Conservation (phyloP, 23 tunicate species). For the Phallusia fumigata region DNA sequence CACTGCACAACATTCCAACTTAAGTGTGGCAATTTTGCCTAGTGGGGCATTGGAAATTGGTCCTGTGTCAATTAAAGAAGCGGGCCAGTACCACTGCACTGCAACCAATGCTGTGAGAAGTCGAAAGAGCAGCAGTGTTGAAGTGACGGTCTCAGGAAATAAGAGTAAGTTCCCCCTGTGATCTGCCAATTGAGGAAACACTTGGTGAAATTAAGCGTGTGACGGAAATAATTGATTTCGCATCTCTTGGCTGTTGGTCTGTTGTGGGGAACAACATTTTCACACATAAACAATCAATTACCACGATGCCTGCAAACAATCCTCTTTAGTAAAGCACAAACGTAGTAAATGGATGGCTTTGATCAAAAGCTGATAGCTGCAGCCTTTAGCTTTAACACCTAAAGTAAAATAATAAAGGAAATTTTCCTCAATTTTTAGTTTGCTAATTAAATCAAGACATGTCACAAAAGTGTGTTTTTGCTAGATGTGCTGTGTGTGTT, state of each 20-base stretch:
- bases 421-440: too few species aligned
- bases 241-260: neutral
- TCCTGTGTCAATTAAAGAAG: neutral
- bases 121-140: neutral
- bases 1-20: conserved; percentile 8
- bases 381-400: too few species aligned
- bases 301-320: neutral
- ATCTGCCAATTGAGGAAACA: neutral
- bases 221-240: conserved; percentile 7
- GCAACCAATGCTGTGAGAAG: neutral
- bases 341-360: neutral
- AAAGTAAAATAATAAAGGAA: too few species aligned
- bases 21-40: conserved; percentile 15
- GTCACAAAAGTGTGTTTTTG: too few species aligned
- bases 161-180: neutral
- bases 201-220: conserved; percentile 12
- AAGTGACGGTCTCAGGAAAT: neutral
- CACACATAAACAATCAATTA: neutral
- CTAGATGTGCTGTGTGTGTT: too few species aligned
- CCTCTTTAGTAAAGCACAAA: neutral
- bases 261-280: neutral
- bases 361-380: too few species aligned
- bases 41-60: conserved; percentile 14
- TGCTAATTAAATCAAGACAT: too few species aligned
- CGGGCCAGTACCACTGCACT: neutral